Evolutionary conservation across 2,113 vertebrate species (phyloP), one percentile per base, ranked within the genome.

Genomic region (Hippoglossus stenolepis): DNA sequence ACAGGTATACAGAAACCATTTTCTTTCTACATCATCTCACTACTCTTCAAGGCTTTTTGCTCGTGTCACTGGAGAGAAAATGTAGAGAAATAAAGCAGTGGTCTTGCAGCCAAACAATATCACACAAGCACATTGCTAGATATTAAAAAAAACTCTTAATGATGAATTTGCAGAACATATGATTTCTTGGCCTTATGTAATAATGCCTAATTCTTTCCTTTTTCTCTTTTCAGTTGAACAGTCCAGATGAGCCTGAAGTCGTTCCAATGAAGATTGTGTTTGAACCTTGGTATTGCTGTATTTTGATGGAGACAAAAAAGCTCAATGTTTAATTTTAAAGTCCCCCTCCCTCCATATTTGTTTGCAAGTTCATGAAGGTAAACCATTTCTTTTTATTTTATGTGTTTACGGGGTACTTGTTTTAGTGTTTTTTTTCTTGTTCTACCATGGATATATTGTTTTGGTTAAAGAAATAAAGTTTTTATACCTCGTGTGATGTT

Each of bases 401-500:
- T 18, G 21, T 79, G 14, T 69, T 78, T 73, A 64, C 68, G 18
- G 79, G 68, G 66, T 85, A 76, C 69, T 76, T 87, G 57, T 89
- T 89, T 89, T 91, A 92, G 80, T 89, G 89, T 80, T 86, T 90
- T 80, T 86, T 90, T 84, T 83, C 75, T 77, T 85, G 85, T 88
- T 83, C 58, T 85, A 74, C 73, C 59, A 76, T 92, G 77, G 74
- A 91, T 90, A 72, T 85, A 79, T 74, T 85, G 80, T 87, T 93
- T 94, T 87, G 80, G 85, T 94, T 93, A 80, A 90, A 74, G 73
- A 92, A 93, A 93, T 93, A 94, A 92, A 92, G 69, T 73, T 94
- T 94, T 94, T 94, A 91, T 94, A 94, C 81, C 77, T 81, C 75
- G 76, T 63, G 80, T 73, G 23, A 73, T 58, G 24, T 40, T 79